These are phyloP conservation scores for Blennius ocellaris DNA, from an alignment of 2,113 vertebrate species.

Conservation along the genomic window DNA sequence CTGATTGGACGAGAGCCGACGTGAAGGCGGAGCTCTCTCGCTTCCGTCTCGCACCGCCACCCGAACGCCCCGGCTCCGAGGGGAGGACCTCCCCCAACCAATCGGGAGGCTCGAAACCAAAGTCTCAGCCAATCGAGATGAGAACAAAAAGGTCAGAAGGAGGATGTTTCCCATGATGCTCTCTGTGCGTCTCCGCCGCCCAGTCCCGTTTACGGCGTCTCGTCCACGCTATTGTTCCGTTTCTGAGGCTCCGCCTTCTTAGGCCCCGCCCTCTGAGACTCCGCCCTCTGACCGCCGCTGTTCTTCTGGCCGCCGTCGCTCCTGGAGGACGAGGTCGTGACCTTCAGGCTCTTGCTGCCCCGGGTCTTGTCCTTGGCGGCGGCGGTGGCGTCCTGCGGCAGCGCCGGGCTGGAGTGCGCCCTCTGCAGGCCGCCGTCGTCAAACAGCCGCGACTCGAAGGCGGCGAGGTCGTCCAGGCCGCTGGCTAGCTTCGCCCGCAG, in stretches of 20 bases:
- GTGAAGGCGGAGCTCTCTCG: neutral
- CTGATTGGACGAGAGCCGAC: neutral
- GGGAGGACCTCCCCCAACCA: conserved; percentile 4
- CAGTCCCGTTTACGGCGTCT: conserved; percentile 29
- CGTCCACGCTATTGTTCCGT: conserved; percentile 72
- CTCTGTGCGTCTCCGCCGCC: neutral
- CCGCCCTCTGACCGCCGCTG: conserved; percentile 50
- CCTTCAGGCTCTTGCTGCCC: conserved; percentile 52
- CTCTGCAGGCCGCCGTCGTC: conserved; percentile 87
- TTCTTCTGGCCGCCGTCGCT: conserved; percentile 20
- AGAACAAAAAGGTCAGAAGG: conserved; percentile 28
- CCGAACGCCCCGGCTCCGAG: neutral
- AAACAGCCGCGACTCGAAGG: conserved; percentile 89
- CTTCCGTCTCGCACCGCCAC: conserved; percentile 20
- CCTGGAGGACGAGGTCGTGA: conserved; percentile 34
- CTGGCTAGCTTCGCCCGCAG: conserved; percentile 91
- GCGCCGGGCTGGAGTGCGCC: conserved; percentile 88
- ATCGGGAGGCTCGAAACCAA: conserved; percentile 32
- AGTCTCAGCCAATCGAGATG: too few species aligned
- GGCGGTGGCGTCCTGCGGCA: conserved; percentile 80
- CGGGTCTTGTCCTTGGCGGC: conserved; percentile 58
- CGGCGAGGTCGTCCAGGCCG: conserved; percentile 87
- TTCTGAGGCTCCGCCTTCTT: conserved; percentile 74
- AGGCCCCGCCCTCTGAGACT: too few species aligned
- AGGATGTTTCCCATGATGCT: conserved; percentile 47